These are phyloP conservation scores for Edolisoma coerulescens DNA, from an alignment of 2,113 vertebrate genomes.

Conservation along the genomic window DNA sequence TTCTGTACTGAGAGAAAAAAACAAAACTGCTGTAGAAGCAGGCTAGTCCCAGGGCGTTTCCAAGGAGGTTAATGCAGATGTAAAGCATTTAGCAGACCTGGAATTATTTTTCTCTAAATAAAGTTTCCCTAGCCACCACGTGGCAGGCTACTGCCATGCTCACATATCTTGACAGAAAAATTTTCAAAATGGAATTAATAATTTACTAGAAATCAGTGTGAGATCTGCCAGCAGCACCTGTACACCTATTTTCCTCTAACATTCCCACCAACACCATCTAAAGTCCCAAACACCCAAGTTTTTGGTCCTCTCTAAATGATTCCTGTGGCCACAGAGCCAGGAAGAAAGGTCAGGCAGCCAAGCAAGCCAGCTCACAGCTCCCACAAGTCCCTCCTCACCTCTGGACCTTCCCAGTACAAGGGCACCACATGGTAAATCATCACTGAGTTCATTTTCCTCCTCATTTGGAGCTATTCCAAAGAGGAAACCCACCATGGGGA, in stretches of 20 bases:
- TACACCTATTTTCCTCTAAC: neutral
- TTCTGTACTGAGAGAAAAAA: neutral
- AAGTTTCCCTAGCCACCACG: neutral
- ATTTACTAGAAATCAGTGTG: neutral
- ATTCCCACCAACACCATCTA: neutral
- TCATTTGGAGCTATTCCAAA: neutral
- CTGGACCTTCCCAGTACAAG: neutral
- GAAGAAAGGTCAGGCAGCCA: neutral
- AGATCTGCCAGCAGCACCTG: neutral
- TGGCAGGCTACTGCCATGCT: neutral
- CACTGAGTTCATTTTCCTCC: neutral
- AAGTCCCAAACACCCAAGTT: neutral
- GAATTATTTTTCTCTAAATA: neutral
- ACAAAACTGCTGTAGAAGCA: neutral
- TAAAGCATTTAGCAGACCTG: neutral
- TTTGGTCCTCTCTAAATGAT: neutral
- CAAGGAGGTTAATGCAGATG: neutral
- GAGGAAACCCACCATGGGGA: neutral
- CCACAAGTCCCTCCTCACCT: neutral
- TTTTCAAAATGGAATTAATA: neutral
- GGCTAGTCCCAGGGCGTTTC: neutral
- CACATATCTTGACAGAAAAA: neutral
- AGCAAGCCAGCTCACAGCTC: neutral
- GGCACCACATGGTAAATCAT: fast-evolving
- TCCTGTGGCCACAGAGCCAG: neutral